Evolutionary conservation across 92 coral and sea anemone genomes (phyloP).

Genomic region (Chrysogorgia sp.): DNA sequence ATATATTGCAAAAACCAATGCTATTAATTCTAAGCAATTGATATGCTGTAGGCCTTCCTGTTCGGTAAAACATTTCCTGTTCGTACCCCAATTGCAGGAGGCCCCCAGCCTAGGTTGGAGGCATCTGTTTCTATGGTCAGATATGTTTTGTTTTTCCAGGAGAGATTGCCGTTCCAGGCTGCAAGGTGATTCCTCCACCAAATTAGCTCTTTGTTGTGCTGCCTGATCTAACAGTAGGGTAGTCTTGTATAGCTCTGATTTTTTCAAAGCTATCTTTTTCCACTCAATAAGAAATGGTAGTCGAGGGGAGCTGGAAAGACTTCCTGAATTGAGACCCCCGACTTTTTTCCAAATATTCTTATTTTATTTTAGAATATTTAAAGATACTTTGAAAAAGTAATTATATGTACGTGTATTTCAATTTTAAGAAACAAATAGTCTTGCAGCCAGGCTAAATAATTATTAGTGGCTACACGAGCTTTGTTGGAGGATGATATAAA

Average conservation of each 20-base stretch:
- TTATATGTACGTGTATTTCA: no score
- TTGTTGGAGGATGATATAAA: no score
- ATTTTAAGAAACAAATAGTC: no score
- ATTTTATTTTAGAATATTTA: no score
- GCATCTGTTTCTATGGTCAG: slow-evolving; percentile 53
- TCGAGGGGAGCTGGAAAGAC: slow-evolving; percentile 62
- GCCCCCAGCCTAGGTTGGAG: slow-evolving; percentile 51
- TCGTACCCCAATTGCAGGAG: slow-evolving; percentile 44
- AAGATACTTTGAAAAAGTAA: no score
- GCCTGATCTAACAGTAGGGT: slow-evolving; percentile 18
- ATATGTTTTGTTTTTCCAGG: slow-evolving; percentile 1
- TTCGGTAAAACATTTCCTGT: slow-evolving; percentile 52
- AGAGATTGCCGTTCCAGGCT: slow-evolving; percentile 56
- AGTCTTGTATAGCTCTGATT: slow-evolving; percentile 48
- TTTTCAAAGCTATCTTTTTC: slow-evolving; percentile 40
- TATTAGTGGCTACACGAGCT: no score
- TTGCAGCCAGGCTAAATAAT: no score
- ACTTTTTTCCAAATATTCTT: slow-evolving; percentile 41
- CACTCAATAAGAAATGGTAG: slow-evolving; percentile 23
- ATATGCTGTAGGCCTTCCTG: slow-evolving; percentile 45
- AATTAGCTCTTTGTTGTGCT: slow-evolving; percentile 26
- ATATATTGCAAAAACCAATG: slow-evolving; percentile 53
- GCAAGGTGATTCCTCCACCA: slow-evolving; percentile 48
- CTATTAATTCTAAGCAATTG: slow-evolving; percentile 49
- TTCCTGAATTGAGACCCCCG: slow-evolving; percentile 61